Conservation (phyloP, 2,797 vertebrate species). For the Scolopax bukidnonensis region DNA sequence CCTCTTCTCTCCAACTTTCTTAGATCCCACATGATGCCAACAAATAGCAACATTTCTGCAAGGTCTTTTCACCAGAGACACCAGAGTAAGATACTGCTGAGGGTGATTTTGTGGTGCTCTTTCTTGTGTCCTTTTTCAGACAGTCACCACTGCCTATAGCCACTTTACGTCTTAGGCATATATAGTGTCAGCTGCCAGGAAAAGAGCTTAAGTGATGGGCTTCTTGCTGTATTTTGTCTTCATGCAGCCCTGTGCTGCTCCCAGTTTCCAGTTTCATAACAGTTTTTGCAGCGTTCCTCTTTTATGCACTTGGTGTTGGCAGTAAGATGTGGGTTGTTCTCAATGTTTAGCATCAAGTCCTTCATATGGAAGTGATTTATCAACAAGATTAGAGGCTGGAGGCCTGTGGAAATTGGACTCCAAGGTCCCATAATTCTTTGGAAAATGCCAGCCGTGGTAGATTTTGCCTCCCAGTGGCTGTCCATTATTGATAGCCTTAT, state of each 20-base stretch:
- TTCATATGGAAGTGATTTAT: conserved; percentile 49
- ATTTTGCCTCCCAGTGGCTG: neutral
- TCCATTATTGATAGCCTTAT: conserved; percentile 54
- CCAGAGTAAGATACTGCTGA: neutral
- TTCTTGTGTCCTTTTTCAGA: neutral
- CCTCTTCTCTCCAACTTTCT: neutral
- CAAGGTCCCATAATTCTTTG: conserved; percentile 45
- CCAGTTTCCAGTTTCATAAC: neutral
- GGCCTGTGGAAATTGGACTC: conserved; percentile 39
- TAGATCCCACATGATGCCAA: neutral
- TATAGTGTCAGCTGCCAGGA: neutral
- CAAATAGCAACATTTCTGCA: neutral
- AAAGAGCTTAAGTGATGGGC: neutral
- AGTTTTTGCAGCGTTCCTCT: neutral
- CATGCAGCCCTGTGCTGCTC: neutral
- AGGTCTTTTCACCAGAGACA: neutral
- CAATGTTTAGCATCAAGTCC: conserved; percentile 34
- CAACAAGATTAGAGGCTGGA: conserved; percentile 40
- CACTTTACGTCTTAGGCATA: neutral
- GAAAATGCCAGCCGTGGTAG: conserved; percentile 13
- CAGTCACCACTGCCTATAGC: neutral
- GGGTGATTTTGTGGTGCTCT: neutral
- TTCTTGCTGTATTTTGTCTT: neutral
- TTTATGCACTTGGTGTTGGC: neutral
- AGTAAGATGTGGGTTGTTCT: conserved; percentile 45